A percentile compares a stretch with the other conserved stretches of the same genome.
These are phyloP conservation scores for Myiotriccus ornatus DNA, from an alignment of 2,797 vertebrate species.

Conservation along the genomic window DNA sequence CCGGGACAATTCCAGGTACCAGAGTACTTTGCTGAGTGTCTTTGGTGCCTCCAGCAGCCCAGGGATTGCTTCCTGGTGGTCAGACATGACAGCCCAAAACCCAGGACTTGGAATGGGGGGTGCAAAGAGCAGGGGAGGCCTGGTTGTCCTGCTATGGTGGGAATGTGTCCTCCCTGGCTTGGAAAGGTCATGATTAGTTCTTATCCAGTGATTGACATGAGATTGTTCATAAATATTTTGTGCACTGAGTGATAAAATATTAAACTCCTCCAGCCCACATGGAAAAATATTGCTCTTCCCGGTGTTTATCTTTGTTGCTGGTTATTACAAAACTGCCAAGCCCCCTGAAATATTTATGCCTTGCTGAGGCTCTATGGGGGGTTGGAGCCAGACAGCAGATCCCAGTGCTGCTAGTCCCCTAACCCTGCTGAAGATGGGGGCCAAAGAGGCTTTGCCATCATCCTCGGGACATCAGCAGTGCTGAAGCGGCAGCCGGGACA, in stretches of 20 bases:
- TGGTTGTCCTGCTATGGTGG: background rate
- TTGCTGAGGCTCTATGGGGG: background rate
- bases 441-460: background rate
- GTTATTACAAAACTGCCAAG: constrained; percentile 63
- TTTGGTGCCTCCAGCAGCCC: background rate
- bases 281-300: constrained; percentile 65
- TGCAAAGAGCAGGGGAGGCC: background rate
- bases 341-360: constrained; percentile 66
- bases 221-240: constrained; percentile 70
- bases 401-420: background rate
- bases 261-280: constrained; percentile 64
- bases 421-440: background rate
- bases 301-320: constrained; percentile 64
- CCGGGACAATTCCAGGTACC: accelerated
- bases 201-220: constrained; percentile 57
- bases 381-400: background rate
- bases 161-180: background rate
- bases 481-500: background rate
- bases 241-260: constrained; percentile 70
- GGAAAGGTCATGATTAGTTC: constrained; percentile 56
- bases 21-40: background rate
- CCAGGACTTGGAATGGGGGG: accelerated
- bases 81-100: accelerated
- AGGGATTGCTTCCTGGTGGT: background rate
- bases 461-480: background rate